These are phyloP conservation scores for Actinernus sp. DNA, from an alignment of 92 coral and sea anemone genomes.

Conservation along the genomic window DNA sequence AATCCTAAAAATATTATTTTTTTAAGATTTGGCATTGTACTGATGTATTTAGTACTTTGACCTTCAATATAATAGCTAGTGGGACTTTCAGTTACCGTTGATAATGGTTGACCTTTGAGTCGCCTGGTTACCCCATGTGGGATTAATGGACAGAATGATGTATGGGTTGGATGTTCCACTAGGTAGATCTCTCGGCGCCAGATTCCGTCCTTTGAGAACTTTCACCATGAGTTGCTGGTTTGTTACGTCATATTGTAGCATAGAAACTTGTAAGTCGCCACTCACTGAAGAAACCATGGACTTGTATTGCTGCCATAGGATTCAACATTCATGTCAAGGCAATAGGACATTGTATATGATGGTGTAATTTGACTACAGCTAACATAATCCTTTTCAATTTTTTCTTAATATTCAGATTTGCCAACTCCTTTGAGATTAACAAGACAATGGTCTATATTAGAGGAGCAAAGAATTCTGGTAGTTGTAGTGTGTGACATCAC, in stretches of 20 bases:
- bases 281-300: constrained; percentile 50
- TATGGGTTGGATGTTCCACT: constrained; percentile 73
- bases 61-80: too few species aligned
- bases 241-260: constrained; percentile 68
- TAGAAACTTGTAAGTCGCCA: constrained; percentile 79
- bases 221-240: constrained; percentile 56
- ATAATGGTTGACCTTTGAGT: constrained; percentile 55
- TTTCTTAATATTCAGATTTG: too few species aligned
- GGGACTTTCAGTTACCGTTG: constrained; percentile 53
- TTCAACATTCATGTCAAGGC: not conserved
- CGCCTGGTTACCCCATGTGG: constrained; percentile 72
- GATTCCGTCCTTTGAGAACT: constrained; percentile 70
- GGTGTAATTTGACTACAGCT: too few species aligned
- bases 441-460: too few species aligned
- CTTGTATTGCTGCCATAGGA: constrained; percentile 62
- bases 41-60: too few species aligned
- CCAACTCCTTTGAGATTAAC: too few species aligned
- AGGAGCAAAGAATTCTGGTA: too few species aligned
- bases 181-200: constrained; percentile 70
- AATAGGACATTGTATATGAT: too few species aligned
- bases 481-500: too few species aligned
- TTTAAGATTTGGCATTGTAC: too few species aligned
- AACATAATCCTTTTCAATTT: too few species aligned
- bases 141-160: constrained; percentile 59
- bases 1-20: too few species aligned